A percentile compares a stretch with the other conserved stretches of the same genome.
These are phyloP conservation scores for Merluccius polli DNA, from an alignment of 2,797 vertebrate species.

Conservation along the genomic window DNA sequence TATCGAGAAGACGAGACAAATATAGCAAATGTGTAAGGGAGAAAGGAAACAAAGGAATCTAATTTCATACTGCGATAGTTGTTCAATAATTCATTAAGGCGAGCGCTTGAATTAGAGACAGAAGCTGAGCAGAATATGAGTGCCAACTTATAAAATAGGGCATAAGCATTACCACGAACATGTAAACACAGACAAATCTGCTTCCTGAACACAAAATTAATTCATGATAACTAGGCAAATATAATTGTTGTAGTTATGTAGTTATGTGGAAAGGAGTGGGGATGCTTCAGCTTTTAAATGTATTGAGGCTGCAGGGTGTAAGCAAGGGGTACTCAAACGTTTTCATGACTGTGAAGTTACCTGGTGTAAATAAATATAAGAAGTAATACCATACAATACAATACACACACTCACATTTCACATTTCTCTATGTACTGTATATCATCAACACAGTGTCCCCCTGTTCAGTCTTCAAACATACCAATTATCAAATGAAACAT, in stretches of 20 bases:
- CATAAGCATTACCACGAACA: neutral
- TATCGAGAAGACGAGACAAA: constrained; percentile 21
- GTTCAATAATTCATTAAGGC: constrained; percentile 59
- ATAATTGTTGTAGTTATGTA: neutral
- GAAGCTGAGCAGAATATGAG: constrained; percentile 34
- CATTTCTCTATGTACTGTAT: too few relatives aligned
- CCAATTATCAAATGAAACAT: too few relatives aligned
- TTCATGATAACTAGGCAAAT: neutral
- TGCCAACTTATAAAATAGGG: constrained; percentile 33
- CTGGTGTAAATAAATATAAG: too few relatives aligned
- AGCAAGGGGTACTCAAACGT: too few relatives aligned
- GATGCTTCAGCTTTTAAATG: neutral
- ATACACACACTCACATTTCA: too few relatives aligned
- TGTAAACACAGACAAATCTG: neutral
- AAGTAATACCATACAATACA: too few relatives aligned
- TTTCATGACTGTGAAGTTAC: too few relatives aligned
- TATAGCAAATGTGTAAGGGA: constrained; percentile 25
- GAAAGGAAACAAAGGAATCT: constrained; percentile 45
- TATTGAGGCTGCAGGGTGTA: neutral
- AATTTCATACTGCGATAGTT: constrained; percentile 35
- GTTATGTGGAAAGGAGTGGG: neutral
- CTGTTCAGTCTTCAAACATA: too few relatives aligned
- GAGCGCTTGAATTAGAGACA: constrained; percentile 37
- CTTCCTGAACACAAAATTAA: neutral
- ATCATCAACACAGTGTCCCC: too few relatives aligned